phyloP scores from a whole-genome alignment of 2,797 vertebrate genomes.

The Microhierax caerulescens region DNA sequence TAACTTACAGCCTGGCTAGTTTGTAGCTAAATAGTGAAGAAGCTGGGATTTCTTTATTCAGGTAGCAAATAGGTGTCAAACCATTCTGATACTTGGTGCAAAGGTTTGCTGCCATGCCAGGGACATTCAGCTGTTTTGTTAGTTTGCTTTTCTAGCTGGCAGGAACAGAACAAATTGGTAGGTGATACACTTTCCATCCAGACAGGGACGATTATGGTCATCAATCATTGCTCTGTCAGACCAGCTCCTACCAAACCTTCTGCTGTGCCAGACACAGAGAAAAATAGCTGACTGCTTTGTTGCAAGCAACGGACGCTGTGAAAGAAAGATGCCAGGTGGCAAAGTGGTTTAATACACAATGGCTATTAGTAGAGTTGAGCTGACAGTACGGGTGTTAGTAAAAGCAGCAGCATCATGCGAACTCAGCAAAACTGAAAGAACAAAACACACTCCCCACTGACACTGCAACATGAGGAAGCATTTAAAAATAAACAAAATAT shows the following conservation, averaged over 20 bases:
- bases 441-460: background rate
- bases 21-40: background rate
- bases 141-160: constrained; percentile 24
- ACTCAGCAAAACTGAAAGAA: background rate
- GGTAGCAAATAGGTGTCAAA: background rate
- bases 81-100: background rate
- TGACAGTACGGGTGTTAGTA: background rate
- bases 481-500: background rate
- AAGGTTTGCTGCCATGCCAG: background rate
- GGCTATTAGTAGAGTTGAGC: background rate
- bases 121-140: constrained; percentile 15
- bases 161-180: constrained; percentile 47
- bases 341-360: background rate
- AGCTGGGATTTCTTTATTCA: background rate
- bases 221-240: constrained; percentile 47
- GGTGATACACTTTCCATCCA: constrained; percentile 44
- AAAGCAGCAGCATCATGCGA: background rate
- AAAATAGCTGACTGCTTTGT: constrained; percentile 15
- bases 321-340: background rate
- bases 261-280: background rate
- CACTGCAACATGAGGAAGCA: background rate
- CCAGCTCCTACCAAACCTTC: background rate
- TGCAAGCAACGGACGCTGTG: background rate
- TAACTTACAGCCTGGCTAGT: background rate
- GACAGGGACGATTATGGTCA: constrained; percentile 2